These are phyloP conservation scores for Uropetala carovei DNA, from an alignment of 2,888 invertebrate genomes.

Conservation along the genomic window DNA sequence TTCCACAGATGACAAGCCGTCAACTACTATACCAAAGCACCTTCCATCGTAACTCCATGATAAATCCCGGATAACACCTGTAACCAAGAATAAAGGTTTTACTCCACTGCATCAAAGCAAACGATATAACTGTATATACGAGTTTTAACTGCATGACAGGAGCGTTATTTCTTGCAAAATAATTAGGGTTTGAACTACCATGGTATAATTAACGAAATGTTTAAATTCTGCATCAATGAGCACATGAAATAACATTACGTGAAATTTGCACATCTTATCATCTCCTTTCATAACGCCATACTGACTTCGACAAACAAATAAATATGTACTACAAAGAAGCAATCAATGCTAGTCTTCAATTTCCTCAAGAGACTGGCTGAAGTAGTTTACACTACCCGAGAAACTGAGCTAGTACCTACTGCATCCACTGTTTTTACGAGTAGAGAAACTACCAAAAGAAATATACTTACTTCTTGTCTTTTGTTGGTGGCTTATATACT, in stretches of 20 bases:
- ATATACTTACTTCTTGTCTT: conserved; percentile 21
- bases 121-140: background rate
- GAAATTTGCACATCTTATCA: background rate
- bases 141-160: background rate
- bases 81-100: background rate
- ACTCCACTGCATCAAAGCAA: background rate
- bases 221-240: background rate
- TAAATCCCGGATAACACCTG: conserved; percentile 19
- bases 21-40: background rate
- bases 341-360: background rate
- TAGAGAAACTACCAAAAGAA: background rate
- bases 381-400: no score
- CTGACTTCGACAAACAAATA: background rate
- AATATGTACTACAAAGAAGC: background rate
- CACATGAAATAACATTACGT: background rate
- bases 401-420: no score
- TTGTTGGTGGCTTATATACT: background rate
- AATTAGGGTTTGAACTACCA: background rate
- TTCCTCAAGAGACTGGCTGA: background rate
- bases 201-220: background rate
- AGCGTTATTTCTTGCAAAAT: background rate
- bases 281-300: background rate
- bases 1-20: conserved; percentile 12
- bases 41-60: conserved; percentile 43
- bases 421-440: no score